Evolutionary conservation across 2,888 invertebrate genomes (phyloP), one percentile per base, ranked within the genome.

Genomic region (Calliopum simillimum): DNA sequence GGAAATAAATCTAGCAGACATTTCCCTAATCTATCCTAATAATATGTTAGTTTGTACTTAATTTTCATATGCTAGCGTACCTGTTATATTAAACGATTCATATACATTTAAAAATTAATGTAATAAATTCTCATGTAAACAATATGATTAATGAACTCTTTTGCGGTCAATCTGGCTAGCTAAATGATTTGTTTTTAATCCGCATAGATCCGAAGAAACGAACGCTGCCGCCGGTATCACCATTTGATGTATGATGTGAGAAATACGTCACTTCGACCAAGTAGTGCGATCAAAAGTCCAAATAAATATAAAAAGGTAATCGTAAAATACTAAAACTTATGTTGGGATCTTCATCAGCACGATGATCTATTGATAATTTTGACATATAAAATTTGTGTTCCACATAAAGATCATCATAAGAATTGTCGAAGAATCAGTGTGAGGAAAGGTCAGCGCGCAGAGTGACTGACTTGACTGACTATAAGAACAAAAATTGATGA

Each of bases 331-430:
- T n/a, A 21, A 11, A 51, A 53, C 12, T 23, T 21, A 53, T 23
- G 23, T 23, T 21, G 19, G 33, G 63, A 1, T n/a, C 46, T 25
- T 66, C 23, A 43, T 19, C 66, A 58, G 58, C 66, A 66, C 67
- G 71, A 74, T 75, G 76, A 76, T 74, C 74, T 75, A 74, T 76
- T 71, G 74, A 75, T 72, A 69, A 75, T 74, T 76, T 74, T 73
- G 74, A 74, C 75, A 73, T 59, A 64, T 51, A 67, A 49, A 59
- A 47, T 58, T 41, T 67, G 44, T 47, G 16, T 44, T 33, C 58
- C 25, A 33, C 33, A 33, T 33, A 33, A n/a, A 56, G 56, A 66
- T 23, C 25, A 11, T 33, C 8, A 33, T 21, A 64, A 49, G 51
- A 64, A 25, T 21, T 21, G 47, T 13, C 46, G 47, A 44, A 19